These are phyloP conservation scores for Onthophagus sagittarius DNA, from an alignment of 2,888 invertebrate species.

Conservation along the genomic window DNA sequence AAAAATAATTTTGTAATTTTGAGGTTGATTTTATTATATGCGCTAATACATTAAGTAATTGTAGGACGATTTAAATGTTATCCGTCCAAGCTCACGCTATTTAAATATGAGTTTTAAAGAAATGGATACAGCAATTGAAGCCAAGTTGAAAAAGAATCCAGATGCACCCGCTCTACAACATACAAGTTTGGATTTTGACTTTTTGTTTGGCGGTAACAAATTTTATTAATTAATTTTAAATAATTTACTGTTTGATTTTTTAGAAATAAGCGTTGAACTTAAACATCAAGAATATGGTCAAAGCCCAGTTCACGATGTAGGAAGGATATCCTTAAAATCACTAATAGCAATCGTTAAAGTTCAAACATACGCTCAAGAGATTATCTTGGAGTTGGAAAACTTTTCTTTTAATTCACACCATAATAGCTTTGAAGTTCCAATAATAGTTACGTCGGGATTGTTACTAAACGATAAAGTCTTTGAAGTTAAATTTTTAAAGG, in stretches of 20 bases:
- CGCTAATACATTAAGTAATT: neutral
- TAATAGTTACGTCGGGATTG: constrained; percentile 65
- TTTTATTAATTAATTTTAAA: no score
- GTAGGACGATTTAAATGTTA: neutral
- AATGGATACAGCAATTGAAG: neutral
- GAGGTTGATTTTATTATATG: neutral
- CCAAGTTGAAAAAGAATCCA: neutral
- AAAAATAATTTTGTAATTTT: neutral
- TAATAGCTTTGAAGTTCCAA: constrained; percentile 48
- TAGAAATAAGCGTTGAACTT: constrained; percentile 37
- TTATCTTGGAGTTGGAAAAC: constrained; percentile 66
- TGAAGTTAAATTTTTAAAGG: constrained; percentile 69
- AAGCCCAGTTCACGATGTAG: constrained; percentile 51
- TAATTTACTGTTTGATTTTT: constrained; percentile 21
- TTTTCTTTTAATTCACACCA: constrained; percentile 67
- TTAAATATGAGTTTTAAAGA: neutral
- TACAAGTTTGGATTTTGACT: constrained; percentile 68
- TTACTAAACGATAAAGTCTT: constrained; percentile 51
- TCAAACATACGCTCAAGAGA: constrained; percentile 69
- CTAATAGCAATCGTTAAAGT: constrained; percentile 72
- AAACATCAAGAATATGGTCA: constrained; percentile 34
- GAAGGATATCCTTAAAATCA: constrained; percentile 63
- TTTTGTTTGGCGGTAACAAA: constrained; percentile 73
- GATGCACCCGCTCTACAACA: constrained; percentile 50
- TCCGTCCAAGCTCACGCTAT: neutral